A percentile compares a stretch with the other conserved stretches of the same genome.
Conservation (phyloP, 2,797 vertebrate species). For the Limnodromus scolopaceus region DNA sequence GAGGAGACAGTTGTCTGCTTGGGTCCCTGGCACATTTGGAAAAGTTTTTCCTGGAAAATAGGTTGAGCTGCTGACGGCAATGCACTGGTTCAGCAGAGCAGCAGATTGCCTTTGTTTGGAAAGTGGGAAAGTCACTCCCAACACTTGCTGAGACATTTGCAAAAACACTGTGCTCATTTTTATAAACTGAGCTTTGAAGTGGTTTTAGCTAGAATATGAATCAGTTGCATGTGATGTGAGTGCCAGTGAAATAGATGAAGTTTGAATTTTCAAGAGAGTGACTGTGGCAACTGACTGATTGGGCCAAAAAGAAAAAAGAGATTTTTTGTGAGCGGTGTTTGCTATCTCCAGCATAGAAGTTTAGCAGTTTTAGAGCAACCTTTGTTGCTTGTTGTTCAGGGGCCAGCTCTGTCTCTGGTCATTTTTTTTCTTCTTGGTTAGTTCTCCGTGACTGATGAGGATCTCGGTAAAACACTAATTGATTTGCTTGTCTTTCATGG, state of each 20-base stretch:
- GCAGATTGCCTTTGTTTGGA: constrained; percentile 32
- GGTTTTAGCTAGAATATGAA: background rate
- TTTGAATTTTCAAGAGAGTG: background rate
- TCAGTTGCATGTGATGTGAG: background rate
- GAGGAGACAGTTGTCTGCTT: background rate
- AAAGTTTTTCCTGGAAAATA: background rate
- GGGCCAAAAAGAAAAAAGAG: background rate
- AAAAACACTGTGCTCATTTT: background rate
- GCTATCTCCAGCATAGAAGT: background rate
- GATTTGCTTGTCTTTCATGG: constrained; percentile 70
- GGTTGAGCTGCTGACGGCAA: background rate
- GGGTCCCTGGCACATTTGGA: background rate
- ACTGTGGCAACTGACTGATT: background rate
- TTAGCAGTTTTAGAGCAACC: background rate
- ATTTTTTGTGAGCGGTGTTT: background rate
- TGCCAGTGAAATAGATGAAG: background rate
- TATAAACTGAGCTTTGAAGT: background rate
- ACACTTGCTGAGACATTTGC: background rate
- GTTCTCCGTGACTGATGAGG: constrained; percentile 67
- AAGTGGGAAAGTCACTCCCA: constrained; percentile 7
- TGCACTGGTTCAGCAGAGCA: background rate
- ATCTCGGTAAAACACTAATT: constrained; percentile 73
- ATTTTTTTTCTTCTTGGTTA: constrained; percentile 44
- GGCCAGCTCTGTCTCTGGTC: background rate
- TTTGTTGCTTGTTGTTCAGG: background rate